Percentiles rank a stretch among this genome's conserved stretches.
These are phyloP conservation scores for Hymenochirus boettgeri DNA, from an alignment of 2,113 vertebrate genomes.

Conservation along the genomic window DNA sequence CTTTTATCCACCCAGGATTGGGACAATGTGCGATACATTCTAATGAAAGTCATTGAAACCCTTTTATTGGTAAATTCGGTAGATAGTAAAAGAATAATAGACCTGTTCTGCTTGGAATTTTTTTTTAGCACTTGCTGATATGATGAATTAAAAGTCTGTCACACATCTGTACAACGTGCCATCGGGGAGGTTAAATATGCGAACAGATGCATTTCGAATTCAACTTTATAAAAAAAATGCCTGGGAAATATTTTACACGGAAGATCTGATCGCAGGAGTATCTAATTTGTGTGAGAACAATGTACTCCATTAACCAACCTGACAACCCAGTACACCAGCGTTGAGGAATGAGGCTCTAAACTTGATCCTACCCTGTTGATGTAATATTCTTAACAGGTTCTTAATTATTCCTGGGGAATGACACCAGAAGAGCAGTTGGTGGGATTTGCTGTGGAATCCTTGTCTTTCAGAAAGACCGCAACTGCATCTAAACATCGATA, in stretches of 20 bases:
- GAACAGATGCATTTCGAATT: slow-evolving; percentile 76
- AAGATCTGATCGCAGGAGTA: slow-evolving; percentile 74
- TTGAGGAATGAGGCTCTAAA: slow-evolving; percentile 49
- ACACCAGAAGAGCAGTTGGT: neutral
- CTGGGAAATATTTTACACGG: slow-evolving; percentile 69
- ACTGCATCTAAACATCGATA: too few relatives aligned
- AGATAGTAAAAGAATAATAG: too few relatives aligned
- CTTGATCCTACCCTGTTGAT: slow-evolving; percentile 33
- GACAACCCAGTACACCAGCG: slow-evolving; percentile 61
- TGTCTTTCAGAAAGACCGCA: too few relatives aligned
- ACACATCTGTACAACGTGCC: slow-evolving; percentile 66
- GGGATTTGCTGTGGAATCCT: neutral
- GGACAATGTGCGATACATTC: too few relatives aligned
- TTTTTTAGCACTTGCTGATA: too few relatives aligned
- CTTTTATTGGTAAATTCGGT: too few relatives aligned
- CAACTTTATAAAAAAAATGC: slow-evolving; percentile 61
- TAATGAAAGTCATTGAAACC: too few relatives aligned
- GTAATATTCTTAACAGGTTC: slow-evolving; percentile 48
- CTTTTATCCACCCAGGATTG: too few relatives aligned
- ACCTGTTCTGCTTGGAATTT: too few relatives aligned
- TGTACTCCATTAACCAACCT: slow-evolving; percentile 70
- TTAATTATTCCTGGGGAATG: slow-evolving; percentile 43
- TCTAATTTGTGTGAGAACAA: slow-evolving; percentile 69
- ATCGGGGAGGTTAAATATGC: slow-evolving; percentile 68
- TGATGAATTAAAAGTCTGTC: slow-evolving; percentile 52